phyloP scores from a whole-genome alignment of 2,113 vertebrate genomes.

The Labeo catla region DNA sequence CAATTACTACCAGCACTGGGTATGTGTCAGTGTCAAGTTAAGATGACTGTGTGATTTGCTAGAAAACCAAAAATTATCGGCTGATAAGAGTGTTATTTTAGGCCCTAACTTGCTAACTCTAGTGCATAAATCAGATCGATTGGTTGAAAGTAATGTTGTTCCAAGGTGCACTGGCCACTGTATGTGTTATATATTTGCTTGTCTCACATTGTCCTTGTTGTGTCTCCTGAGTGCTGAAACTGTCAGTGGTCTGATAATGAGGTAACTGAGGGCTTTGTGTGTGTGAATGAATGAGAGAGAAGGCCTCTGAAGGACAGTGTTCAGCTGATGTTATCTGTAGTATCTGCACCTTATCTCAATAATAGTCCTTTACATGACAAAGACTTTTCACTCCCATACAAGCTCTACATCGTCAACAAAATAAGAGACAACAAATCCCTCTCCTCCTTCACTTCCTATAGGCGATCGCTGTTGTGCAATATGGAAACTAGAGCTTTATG shows the following conservation, averaged over 20 bases:
- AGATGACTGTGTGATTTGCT: no score
- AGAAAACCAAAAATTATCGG: not conserved
- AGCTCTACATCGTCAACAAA: not conserved
- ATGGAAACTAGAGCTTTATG: not conserved
- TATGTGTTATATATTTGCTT: not conserved
- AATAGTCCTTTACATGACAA: slow-evolving; percentile 30
- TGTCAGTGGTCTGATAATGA: not conserved
- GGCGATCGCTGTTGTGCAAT: not conserved
- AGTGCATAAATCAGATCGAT: not conserved
- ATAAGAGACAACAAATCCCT: not conserved
- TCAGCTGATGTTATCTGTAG: slow-evolving; percentile 20
- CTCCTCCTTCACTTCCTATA: not conserved
- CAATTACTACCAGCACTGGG: no score
- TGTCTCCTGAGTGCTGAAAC: not conserved
- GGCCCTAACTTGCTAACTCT: not conserved
- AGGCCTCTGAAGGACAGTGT: not conserved
- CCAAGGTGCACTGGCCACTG: not conserved
- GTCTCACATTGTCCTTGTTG: not conserved
- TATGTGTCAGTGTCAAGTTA: no score
- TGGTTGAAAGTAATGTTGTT: not conserved
- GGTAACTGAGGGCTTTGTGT: not conserved
- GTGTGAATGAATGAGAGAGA: not conserved
- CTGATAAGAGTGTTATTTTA: not conserved
- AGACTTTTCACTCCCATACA: not conserved
- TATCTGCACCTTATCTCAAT: slow-evolving; percentile 31